These are phyloP conservation scores for Fabriciana adippe DNA, from an alignment of 2,888 invertebrate genomes.

Conservation along the genomic window DNA sequence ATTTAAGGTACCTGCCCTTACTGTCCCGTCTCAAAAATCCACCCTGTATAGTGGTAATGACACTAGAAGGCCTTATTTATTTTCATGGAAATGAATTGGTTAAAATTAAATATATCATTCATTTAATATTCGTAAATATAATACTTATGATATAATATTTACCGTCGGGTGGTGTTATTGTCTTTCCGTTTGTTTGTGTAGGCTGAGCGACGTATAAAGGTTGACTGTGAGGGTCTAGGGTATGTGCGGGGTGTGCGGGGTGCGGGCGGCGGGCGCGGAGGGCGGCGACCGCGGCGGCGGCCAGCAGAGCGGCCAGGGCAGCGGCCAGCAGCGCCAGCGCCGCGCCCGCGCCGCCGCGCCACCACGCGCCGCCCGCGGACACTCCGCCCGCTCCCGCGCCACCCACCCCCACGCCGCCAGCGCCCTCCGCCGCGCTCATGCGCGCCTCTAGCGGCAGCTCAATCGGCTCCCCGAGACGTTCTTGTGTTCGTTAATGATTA, in stretches of 20 bases:
- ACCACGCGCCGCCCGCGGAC: conserved; percentile 36
- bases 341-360: conserved; percentile 40
- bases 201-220: conserved; percentile 61
- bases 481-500: conserved; percentile 39
- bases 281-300: conserved; percentile 36
- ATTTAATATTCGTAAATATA: neutral
- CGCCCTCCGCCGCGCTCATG: conserved; percentile 32
- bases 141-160: conserved; percentile 11
- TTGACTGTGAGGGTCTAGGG: conserved; percentile 44
- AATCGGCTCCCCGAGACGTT: conserved; percentile 58
- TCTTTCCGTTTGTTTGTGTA: conserved; percentile 55
- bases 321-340: conserved; percentile 44
- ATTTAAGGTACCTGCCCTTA: no score
- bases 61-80: no score
- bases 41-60: no score
- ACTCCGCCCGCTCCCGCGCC: conserved; percentile 52
- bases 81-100: no score
- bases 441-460: conserved; percentile 48
- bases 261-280: conserved; percentile 33
- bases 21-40: no score
- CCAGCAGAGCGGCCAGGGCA: conserved; percentile 46
- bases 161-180: conserved; percentile 56
- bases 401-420: conserved; percentile 44
- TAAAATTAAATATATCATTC: no score
- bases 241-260: conserved; percentile 32